phyloP scores from a whole-genome alignment of 2,888 invertebrate species.

The Desoria tigrina region DNA sequence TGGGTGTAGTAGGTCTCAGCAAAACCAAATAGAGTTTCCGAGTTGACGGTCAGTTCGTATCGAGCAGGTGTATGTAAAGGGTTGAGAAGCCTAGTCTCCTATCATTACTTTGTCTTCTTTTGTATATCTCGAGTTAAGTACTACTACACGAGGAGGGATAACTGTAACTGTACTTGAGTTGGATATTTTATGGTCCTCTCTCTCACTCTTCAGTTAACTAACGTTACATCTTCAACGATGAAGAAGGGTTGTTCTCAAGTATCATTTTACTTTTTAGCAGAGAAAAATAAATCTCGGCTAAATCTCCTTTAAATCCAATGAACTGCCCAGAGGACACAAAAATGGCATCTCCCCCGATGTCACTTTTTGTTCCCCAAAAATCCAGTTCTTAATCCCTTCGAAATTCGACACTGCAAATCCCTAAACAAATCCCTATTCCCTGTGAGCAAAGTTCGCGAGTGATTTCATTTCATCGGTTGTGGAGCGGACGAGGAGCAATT shows the following conservation, averaged over 20 bases:
- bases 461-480: too few species aligned
- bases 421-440: too few species aligned
- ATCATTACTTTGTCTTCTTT: conserved; percentile 9
- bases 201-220: conserved; percentile 1
- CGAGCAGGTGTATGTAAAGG: conserved; percentile 34
- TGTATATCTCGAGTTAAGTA: too few species aligned
- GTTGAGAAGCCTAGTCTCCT: conserved; percentile 25
- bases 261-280: too few species aligned
- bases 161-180: background rate
- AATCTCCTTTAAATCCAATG: too few species aligned
- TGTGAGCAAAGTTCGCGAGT: too few species aligned
- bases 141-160: too few species aligned
- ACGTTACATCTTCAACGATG: background rate
- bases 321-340: background rate
- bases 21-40: conserved; percentile 12
- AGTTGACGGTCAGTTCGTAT: conserved; percentile 34
- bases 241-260: background rate
- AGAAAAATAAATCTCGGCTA: too few species aligned
- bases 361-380: conserved; percentile 1
- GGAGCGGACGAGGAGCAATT: too few species aligned
- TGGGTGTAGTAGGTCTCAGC: conserved; percentile 3
- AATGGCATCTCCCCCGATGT: conserved; percentile 1
- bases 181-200: background rate
- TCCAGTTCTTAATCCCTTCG: background rate
- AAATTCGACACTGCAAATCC: too few species aligned